Conservation (phyloP, 2,888 invertebrate genomes). For the Patella caerulea region DNA sequence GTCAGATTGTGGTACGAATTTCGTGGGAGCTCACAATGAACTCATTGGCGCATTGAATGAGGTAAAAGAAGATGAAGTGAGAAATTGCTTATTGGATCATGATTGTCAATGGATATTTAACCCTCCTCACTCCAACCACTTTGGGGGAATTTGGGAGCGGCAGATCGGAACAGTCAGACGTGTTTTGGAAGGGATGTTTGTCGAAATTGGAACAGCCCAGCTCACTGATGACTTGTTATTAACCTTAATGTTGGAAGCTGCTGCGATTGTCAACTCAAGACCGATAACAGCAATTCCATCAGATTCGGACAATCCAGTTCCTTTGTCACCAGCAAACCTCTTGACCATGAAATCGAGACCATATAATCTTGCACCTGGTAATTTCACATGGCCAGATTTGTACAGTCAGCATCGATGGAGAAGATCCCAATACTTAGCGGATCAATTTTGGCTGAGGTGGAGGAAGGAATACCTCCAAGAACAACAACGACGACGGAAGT, state of each 20-base stretch:
- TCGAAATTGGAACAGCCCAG: not conserved
- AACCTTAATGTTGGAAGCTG: constrained; percentile 5
- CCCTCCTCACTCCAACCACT: not conserved
- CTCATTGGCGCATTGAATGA: not conserved
- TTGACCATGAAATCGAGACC: constrained; percentile 22
- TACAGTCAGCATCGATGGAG: constrained; percentile 22
- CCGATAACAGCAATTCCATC: constrained; percentile 14
- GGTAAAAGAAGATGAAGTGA: not conserved
- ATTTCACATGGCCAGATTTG: constrained; percentile 19
- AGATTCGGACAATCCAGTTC: constrained; percentile 22
- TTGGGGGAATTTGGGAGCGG: constrained; percentile 3
- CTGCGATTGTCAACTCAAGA: constrained; percentile 4
- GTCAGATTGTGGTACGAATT: constrained; percentile 21
- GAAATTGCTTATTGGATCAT: not conserved
- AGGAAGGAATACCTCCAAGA: constrained; percentile 22
- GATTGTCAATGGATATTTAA: constrained; percentile 8
- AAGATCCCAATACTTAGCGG: constrained; percentile 23
- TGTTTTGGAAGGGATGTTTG: not conserved
- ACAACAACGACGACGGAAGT: constrained; percentile 25
- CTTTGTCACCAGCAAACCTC: constrained; percentile 19
- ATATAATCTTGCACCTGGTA: not conserved
- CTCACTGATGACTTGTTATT: not conserved
- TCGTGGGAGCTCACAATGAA: constrained; percentile 14
- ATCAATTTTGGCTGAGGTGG: constrained; percentile 31
- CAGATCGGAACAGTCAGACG: constrained; percentile 1